Conservation (phyloP, 2,113 vertebrate genomes). For the Microcebus lehilahytsara region DNA sequence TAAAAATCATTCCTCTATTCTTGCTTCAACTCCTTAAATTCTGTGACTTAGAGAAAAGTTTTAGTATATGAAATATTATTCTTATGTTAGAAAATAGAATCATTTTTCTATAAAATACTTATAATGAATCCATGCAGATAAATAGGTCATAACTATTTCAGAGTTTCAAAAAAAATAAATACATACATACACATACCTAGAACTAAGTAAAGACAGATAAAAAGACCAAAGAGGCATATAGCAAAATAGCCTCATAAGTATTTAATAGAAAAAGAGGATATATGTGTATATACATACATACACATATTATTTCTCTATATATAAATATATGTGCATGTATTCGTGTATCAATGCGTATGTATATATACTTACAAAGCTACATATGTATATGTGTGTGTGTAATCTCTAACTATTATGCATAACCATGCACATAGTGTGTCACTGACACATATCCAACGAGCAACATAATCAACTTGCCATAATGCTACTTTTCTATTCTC, state of each 20-base stretch:
- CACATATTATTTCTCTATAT: neutral
- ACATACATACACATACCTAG: neutral
- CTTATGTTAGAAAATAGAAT: neutral
- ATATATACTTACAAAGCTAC: fast-evolving
- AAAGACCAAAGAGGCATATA: neutral
- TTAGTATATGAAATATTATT: neutral
- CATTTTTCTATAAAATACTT: neutral
- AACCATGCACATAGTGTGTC: neutral
- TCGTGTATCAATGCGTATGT: neutral
- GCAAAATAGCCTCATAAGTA: neutral
- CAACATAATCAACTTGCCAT: fast-evolving
- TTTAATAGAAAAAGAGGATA: neutral
- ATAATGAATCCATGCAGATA: neutral
- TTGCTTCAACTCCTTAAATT: neutral
- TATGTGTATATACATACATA: fast-evolving
- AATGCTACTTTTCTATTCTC: neutral
- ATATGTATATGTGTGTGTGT: neutral
- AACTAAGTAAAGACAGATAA: constrained; percentile 1
- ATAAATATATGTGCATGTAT: neutral
- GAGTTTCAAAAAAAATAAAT: neutral
- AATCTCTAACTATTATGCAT: neutral
- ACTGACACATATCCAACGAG: neutral
- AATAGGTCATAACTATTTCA: neutral
- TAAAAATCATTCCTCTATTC: neutral
- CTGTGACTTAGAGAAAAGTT: neutral